These are phyloP conservation scores for Indicator indicator DNA, from an alignment of 2,113 vertebrate genomes.

Conservation along the genomic window DNA sequence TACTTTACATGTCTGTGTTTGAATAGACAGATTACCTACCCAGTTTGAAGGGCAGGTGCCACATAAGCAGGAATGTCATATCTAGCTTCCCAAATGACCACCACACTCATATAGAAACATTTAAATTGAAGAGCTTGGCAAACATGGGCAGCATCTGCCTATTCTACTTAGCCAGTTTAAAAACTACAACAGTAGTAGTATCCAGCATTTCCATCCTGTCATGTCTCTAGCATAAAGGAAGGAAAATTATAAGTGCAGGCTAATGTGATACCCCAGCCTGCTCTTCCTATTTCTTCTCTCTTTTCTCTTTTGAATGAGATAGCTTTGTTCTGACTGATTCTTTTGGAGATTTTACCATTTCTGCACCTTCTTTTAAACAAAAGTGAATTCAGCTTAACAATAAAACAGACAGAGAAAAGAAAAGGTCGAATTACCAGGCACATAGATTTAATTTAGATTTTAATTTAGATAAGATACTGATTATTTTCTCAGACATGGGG, in stretches of 20 bases:
- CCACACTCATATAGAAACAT: background rate
- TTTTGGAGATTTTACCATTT: conserved; percentile 25
- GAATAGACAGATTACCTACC: background rate
- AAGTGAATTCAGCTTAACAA: conserved; percentile 19
- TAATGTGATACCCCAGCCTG: background rate
- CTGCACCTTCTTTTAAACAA: background rate
- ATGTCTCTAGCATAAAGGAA: background rate
- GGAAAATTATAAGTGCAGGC: background rate
- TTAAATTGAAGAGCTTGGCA: background rate
- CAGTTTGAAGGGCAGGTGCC: background rate
- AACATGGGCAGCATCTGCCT: background rate
- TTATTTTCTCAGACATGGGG: conserved; percentile 18
- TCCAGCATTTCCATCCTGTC: background rate
- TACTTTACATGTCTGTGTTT: background rate
- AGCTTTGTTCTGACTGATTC: conserved; percentile 13
- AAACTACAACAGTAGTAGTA: background rate
- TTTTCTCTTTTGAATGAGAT: background rate
- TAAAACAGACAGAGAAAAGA: conserved; percentile 32
- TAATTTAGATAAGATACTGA: conserved; percentile 76
- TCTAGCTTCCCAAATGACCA: background rate
- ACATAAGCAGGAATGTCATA: background rate
- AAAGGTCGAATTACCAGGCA: conserved; percentile 19
- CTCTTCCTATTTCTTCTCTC: background rate
- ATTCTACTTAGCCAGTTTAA: background rate
- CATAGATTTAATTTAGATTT: conserved; percentile 76